These are phyloP conservation scores for Homalodisca vitripennis DNA, from an alignment of 1,140 invertebrate genomes.

Conservation along the genomic window DNA sequence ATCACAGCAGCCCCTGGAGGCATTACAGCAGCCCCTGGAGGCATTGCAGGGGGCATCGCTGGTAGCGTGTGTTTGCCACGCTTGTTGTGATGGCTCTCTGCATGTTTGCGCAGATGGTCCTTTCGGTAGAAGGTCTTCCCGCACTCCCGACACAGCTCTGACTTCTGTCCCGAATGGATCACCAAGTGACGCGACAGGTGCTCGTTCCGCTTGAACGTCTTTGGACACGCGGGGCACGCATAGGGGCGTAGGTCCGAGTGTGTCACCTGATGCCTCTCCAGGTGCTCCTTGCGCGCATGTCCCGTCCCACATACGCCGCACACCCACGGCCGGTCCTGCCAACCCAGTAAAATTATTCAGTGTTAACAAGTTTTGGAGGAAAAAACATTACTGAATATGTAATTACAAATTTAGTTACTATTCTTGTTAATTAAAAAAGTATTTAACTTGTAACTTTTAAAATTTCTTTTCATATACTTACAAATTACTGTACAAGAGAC, in stretches of 20 bases:
- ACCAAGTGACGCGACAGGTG: constrained; percentile 79
- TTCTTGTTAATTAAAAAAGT: too few relatives aligned
- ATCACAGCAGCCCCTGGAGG: too few relatives aligned
- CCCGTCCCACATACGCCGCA: constrained; percentile 45
- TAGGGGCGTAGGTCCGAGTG: constrained; percentile 50
- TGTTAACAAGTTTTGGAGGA: too few relatives aligned
- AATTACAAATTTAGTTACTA: too few relatives aligned
- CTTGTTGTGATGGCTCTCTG: constrained; percentile 30
- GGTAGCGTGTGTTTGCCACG: not conserved
- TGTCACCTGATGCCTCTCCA: constrained; percentile 41
- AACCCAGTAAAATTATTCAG: not conserved
- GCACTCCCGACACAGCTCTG: constrained; percentile 79
- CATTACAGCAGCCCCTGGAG: too few relatives aligned
- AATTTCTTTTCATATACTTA: too few relatives aligned
- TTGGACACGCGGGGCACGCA: constrained; percentile 76
- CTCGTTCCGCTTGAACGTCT: constrained; percentile 81
- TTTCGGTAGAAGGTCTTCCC: constrained; percentile 74
- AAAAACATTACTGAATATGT: too few relatives aligned
- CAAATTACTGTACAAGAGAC: too few relatives aligned
- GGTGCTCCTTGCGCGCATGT: constrained; percentile 43
- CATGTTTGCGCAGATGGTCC: constrained; percentile 62
- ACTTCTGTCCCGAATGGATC: constrained; percentile 80
- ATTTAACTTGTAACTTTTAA: too few relatives aligned
- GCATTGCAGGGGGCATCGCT: too few relatives aligned
- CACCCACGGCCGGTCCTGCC: constrained; percentile 38